Percentiles rank a stretch among this genome's conserved stretches.
Conservation (phyloP, 2,113 vertebrate genomes). For the Anas platyrhynchos region DNA sequence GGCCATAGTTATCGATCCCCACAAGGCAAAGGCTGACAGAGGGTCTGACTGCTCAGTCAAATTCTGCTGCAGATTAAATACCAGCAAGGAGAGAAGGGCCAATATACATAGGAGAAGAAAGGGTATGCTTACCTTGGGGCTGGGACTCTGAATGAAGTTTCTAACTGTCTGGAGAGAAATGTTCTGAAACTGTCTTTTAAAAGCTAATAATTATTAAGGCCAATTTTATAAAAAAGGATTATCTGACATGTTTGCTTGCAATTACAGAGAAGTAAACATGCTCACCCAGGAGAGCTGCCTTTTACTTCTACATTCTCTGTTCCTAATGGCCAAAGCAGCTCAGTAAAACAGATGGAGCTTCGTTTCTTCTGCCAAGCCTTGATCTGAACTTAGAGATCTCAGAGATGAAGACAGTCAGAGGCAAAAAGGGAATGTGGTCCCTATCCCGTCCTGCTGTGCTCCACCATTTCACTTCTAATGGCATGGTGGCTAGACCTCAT, state of each 20-base stretch:
- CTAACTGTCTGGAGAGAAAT: neutral
- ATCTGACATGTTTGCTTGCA: neutral
- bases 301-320: neutral
- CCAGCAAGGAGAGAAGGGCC: neutral
- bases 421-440: neutral
- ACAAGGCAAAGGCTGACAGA: neutral
- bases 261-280: conserved; percentile 10
- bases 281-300: neutral
- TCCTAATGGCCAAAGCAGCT: conserved; percentile 8
- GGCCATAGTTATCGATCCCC: neutral
- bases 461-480: neutral
- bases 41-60: neutral
- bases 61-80: neutral
- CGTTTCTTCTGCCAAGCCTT: conserved; percentile 24
- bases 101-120: neutral
- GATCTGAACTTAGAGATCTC: neutral
- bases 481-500: neutral
- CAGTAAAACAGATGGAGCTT: conserved; percentile 17
- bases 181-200: neutral
- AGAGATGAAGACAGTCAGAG: neutral
- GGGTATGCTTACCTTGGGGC: neutral
- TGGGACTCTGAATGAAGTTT: neutral
- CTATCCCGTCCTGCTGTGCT: neutral
- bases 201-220: neutral
- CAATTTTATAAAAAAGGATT: neutral